Evolutionary conservation across 2,113 vertebrate species (phyloP), one percentile per base, ranked within the genome.

Genomic region (Hippoglossus stenolepis): DNA sequence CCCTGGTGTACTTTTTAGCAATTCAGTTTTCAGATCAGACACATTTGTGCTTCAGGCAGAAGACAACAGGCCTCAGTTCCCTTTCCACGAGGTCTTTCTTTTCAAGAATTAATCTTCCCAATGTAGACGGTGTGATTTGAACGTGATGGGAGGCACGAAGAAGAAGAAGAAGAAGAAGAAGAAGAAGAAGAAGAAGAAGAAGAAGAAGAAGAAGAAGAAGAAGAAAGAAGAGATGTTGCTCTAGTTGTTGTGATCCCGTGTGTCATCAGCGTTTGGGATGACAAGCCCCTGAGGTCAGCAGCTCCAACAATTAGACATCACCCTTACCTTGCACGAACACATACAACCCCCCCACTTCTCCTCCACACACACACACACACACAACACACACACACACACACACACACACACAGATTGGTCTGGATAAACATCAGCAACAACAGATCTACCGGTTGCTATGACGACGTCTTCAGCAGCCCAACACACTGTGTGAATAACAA

Each of bases 401-500:
- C 75, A 67, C 53, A 23, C 79, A 73, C 24, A 75, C 69, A 79
- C 69, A 84, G 60, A 84, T 67, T 76, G 70, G 82, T 85, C 79
- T 89, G 87, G 80, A 90, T 90, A 83, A 93, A 91, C 85, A 88
- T 92, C 92, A 89, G 87, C 85, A 86, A 90, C 85, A 88, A 89
- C 86, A 89, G 92, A 88, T 80, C 84, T 58, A 58, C 82, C 4
- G 78, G 94, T 95, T 94, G 91, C 92, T 80, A 91, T 93, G 93
- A 83, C 87, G 69, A 94, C 80, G 59, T 76, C 75, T 85, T 90
- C 89, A 85, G 89, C 85, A 86, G 85, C 87, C 66, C 87, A 92
- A 90, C 84, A 90, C 81, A 83, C 89, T 77, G n/a, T 69, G 73
- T 91, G 94, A 94, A 94, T 94, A 93, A 93, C 90, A 94, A 95